Base-by-base conservation (phyloP, 92 coral and sea anemone genomes). In the Heliopora coerulea region DNA sequence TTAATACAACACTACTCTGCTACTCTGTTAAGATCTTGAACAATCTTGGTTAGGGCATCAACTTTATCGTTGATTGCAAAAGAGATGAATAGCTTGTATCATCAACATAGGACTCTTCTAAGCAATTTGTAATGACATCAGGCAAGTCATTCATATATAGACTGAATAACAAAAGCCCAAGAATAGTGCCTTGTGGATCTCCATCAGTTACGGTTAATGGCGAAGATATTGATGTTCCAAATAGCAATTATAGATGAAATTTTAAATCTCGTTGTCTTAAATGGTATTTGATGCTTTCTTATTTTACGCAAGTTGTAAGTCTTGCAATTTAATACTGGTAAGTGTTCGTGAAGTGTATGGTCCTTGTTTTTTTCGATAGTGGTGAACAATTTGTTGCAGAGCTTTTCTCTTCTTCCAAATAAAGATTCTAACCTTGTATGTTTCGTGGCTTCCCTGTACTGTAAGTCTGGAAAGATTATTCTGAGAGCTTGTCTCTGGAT, bases 401-500 rank as follows among this genome's bases (percentile, higher is more conserved):
- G 35, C 24, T 26, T 64, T 35, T 64, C 72, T 13, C 72, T 39
- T 64, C 72, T 19, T n/a, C 35, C 44, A 24, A 32, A n/a, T n/a
- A 64, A 26, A 14, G 72, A 1, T 34, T 39, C 49, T 40, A 64
- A 28, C 17, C 52, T 49, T 18, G 72, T 25, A 49, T 23, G 5
- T 35, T 39, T 20, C 52, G 35, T 20, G 32, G 50, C 72, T 42
- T 64, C 49, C n/a, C 49, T 34, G 35, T 64, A 64, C 23, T 40
- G 32, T 20, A 64, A 64, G 35, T 64, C 72, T 32, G 72, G 72
- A 42, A 34, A 65, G 25, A 82, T 66, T 28, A 75, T 75, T 75
- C 80, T 44, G 15, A 82, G 67, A 29, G 86, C 86, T 37, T 70
- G 82, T 49, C 59, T 82, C 66, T 82, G 85, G 75, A 82, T 41